Base-by-base conservation (phyloP, 2,888 invertebrate genomes). In the Drosophila pseudotakahashii region DNA sequence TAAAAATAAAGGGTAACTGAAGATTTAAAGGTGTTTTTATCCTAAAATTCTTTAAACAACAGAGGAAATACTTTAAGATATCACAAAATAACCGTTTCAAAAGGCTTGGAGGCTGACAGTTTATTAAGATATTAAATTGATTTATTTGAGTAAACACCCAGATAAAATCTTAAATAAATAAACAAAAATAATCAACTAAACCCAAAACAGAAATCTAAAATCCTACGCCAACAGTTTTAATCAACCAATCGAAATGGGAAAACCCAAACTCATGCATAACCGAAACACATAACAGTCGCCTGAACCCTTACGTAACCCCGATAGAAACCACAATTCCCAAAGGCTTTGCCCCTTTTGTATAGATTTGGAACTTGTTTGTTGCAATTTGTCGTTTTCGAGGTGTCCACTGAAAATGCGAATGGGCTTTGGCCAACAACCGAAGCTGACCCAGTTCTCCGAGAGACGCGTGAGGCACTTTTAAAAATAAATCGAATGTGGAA, bases 391-490 rank as follows among this genome's bases (percentile, higher is more conserved):
- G 54, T 34, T 42, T 19, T 61, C 34, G 48, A 64, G 63, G 47
- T 61, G 55, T 41, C 57, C 67, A 41, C 48, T 32, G 19, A 47
- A 39, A 26, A 32, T 39, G 39, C 50, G 39, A 39, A 32, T 50
- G 37, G 44, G 57, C 13, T 14, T 13, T 47, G 45, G 45, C 45
- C 45, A 47, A 34, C 48, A 13, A 48, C 34, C 32, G 7, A 19
- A 52, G n/a, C 16, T 81, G 82, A 88, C 82, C 82, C 82, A 82
- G 72, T 79, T 82, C 67, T 44, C 50, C 5, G 37, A 69, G 77
- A 81, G 61, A 67, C 45, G 64, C 67, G 71, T 71, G 59, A 86
- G 80, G 74, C 57, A 70, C 45, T 47, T 63, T 76, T 83, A 86
- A 76, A 82, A 82, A 88, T 88, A 82, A 73, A 61, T 47, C 30